These are phyloP conservation scores for Rhinogobius similis DNA, from an alignment of 2,113 vertebrate species.

Conservation along the genomic window DNA sequence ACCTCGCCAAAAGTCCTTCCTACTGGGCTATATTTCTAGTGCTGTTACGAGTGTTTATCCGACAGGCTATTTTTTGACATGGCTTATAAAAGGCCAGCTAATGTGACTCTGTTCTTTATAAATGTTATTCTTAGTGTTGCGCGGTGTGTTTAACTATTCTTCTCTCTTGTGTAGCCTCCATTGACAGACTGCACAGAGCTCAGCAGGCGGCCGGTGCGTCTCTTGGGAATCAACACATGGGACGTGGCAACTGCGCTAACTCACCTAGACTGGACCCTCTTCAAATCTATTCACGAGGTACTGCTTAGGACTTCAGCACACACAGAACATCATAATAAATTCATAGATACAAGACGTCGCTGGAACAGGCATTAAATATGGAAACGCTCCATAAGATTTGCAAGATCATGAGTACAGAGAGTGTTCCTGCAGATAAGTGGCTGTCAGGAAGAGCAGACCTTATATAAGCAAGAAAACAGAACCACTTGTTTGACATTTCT, in stretches of 20 bases:
- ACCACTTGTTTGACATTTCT: no score
- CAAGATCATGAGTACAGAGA: conserved; percentile 30
- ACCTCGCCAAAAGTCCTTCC: not conserved
- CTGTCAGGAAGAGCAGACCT: conserved; percentile 22
- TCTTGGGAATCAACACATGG: conserved; percentile 97
- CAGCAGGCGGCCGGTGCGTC: conserved; percentile 86
- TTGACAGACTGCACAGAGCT: conserved; percentile 90
- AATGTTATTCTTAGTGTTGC: not conserved
- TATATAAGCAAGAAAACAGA: conserved; percentile 6
- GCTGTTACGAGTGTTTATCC: not conserved
- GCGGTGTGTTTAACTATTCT: not conserved
- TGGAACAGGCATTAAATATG: conserved; percentile 34
- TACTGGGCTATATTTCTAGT: conserved; percentile 5
- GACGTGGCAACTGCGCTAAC: conserved; percentile 93
- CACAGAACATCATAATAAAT: conserved; percentile 25
- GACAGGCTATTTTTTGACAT: conserved; percentile 7
- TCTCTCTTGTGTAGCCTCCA: conserved; percentile 78
- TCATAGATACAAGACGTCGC: conserved; percentile 23
- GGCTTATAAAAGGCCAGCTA: not conserved
- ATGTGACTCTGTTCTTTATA: not conserved
- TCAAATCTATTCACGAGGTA: conserved; percentile 97
- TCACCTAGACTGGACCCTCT: conserved; percentile 95
- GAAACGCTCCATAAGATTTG: conserved; percentile 21
- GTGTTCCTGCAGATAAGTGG: conserved; percentile 13
- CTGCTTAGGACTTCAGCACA: conserved; percentile 2